Percentiles rank a stretch among this genome's conserved stretches.
Conservation (phyloP, 2,797 vertebrate species). For the Chiloscyllium punctatum region DNA sequence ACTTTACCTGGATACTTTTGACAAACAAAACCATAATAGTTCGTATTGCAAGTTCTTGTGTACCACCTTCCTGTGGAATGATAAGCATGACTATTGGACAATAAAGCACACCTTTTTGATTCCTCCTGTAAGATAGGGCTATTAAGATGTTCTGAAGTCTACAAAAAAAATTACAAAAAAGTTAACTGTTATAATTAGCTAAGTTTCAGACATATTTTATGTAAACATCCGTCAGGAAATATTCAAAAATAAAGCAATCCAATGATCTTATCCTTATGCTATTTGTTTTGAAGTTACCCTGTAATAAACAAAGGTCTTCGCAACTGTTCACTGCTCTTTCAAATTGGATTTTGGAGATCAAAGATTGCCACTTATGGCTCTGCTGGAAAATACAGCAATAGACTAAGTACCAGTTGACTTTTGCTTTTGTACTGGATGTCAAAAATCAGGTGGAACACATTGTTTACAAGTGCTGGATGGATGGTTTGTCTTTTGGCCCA, state of each 20-base stretch:
- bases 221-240: background rate
- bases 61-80: constrained; percentile 88
- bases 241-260: background rate
- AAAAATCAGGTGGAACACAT: background rate
- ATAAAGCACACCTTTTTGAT: constrained; percentile 62
- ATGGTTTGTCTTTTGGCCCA: background rate
- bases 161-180: background rate
- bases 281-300: background rate
- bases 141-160: constrained; percentile 16
- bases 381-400: background rate
- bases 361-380: background rate
- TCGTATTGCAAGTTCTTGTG: constrained; percentile 73
- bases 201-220: constrained; percentile 10
- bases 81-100: constrained; percentile 82
- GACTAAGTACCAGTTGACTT: background rate
- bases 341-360: background rate
- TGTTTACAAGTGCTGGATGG: background rate
- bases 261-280: background rate
- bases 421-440: background rate
- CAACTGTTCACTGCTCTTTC: background rate
- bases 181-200: background rate
- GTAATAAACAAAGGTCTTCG: background rate
- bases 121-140: constrained; percentile 31
- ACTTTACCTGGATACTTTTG: constrained; percentile 76
- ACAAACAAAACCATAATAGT: constrained; percentile 80